A percentile compares a stretch with the other conserved stretches of the same genome.
Evolutionary conservation across 2,113 vertebrate species (phyloP).

Genomic region (Rostratula benghalensis): DNA sequence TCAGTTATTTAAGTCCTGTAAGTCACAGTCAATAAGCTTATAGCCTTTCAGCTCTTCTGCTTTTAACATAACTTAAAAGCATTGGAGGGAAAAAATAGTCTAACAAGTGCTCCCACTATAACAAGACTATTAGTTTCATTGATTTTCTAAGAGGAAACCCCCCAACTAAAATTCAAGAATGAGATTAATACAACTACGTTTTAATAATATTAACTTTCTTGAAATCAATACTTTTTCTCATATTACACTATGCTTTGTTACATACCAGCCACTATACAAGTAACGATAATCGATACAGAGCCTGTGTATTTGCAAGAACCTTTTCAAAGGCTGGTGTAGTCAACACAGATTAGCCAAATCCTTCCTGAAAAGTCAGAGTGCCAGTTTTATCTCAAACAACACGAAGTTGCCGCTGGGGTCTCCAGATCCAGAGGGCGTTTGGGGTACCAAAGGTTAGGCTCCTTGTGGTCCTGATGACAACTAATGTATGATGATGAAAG

Average conservation of each 20-base stretch:
- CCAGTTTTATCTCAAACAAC: background rate
- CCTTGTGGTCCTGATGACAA: fast-evolving
- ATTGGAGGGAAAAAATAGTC: slow-evolving; percentile 43
- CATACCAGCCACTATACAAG: slow-evolving; percentile 52
- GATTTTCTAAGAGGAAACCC: slow-evolving; percentile 74
- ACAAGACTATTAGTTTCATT: slow-evolving; percentile 74
- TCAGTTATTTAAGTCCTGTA: background rate
- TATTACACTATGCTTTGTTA: slow-evolving; percentile 69
- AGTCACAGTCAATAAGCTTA: slow-evolving; percentile 23
- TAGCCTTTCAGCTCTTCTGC: slow-evolving; percentile 25
- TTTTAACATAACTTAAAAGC: slow-evolving; percentile 58
- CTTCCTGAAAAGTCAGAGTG: slow-evolving; percentile 17
- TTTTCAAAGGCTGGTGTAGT: slow-evolving; percentile 31
- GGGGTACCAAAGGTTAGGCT: background rate
- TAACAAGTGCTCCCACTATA: slow-evolving; percentile 51
- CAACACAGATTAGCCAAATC: background rate
- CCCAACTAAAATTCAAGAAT: slow-evolving; percentile 71
- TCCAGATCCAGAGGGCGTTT: background rate
- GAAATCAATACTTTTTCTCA: slow-evolving; percentile 77
- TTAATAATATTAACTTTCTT: slow-evolving; percentile 82
- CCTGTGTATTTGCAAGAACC: slow-evolving; percentile 30
- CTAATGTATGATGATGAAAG: background rate
- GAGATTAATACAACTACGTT: slow-evolving; percentile 79
- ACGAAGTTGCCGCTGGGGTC: background rate
- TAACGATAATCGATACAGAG: slow-evolving; percentile 68